These are phyloP conservation scores for Salvator merianae DNA, from an alignment of 2,113 vertebrate genomes.

Conservation along the genomic window DNA sequence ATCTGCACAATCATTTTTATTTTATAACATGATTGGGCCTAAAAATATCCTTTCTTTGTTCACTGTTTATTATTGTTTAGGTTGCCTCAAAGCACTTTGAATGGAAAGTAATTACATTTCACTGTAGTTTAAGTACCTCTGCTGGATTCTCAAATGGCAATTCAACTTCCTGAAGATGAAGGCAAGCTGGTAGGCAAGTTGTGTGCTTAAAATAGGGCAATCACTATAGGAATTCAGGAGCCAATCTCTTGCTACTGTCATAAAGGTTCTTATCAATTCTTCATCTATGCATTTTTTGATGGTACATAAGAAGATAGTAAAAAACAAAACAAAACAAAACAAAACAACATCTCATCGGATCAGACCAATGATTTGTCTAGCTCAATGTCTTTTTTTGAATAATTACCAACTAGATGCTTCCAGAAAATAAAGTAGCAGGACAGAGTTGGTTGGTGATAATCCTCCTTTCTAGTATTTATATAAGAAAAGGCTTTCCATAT, in stretches of 20 bases:
- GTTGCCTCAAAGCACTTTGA: constrained; percentile 25
- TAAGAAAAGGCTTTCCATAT: too few relatives aligned
- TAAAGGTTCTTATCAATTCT: background rate
- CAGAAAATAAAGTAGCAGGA: background rate
- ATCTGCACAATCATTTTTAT: constrained; percentile 8
- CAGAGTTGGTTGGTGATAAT: background rate
- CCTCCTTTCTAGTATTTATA: too few relatives aligned
- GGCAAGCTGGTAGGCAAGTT: constrained; percentile 12
- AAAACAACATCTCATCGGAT: background rate
- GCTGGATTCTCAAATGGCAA: constrained; percentile 28
- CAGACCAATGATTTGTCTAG: background rate
- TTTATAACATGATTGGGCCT: constrained; percentile 28
- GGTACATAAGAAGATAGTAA: background rate
- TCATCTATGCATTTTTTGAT: background rate
- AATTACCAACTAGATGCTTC: background rate
- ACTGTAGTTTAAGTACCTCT: constrained; percentile 27
- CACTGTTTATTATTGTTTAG: constrained; percentile 36
- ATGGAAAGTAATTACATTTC: constrained; percentile 33
- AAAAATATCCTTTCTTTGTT: constrained; percentile 18
- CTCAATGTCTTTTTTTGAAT: background rate
- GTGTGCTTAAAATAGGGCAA: background rate
- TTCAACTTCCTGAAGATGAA: constrained; percentile 3
- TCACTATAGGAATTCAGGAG: background rate
- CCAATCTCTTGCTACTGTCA: background rate
- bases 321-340: background rate